Evolutionary conservation across 1,140 invertebrate species (phyloP), one percentile per base, ranked within the genome.

Genomic region (Bombus picipes): DNA sequence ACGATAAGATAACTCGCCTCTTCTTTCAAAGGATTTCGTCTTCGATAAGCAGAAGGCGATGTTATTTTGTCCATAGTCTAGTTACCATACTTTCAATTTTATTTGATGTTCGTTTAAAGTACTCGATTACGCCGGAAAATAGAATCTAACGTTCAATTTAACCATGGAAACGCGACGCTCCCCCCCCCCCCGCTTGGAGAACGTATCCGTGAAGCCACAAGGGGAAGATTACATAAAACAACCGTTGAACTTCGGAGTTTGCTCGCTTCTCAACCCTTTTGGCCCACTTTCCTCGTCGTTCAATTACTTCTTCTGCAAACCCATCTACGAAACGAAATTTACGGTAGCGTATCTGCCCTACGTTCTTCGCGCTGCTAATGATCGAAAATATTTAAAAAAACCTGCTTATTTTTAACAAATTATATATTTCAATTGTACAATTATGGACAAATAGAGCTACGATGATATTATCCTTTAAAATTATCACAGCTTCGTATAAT

Each of bases 141-240:
- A 43, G 32, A 85, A 57, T n/a, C 59, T n/a, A n/a, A 62, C 59
- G 59, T 62, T 62, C 59, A 62, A 62, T 62, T 62, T 62, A 28
- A 15, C 25, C 37, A 34, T 34, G 47, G 82, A 43, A 84, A 79
- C 68, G 53, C 41, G 66, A 79, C 72, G 25, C 75, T n/a, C n/a
- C 22, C 32, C 6, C 66, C 6, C 66, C 37, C 37, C 13, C 32
- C 32, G 12, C 2, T 22, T 18, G 81, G 13, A 13, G 39, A 68
- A 68, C 53, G 72, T 66, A 62, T 66, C 59, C 28, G 62, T 65
- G 28, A 32, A 41, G 8, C 81, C 39, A 62, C 39, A 32, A 28
- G 41, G 3, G 39, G 77, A 57, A 65, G 66, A 80, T 66, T 70
- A 72, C 78, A 80, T 85, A 80, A 85, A 85, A 85, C 83, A 85